Base-by-base conservation (phyloP, 2,113 vertebrate species). In the Brienomyrus longianalis region DNA sequence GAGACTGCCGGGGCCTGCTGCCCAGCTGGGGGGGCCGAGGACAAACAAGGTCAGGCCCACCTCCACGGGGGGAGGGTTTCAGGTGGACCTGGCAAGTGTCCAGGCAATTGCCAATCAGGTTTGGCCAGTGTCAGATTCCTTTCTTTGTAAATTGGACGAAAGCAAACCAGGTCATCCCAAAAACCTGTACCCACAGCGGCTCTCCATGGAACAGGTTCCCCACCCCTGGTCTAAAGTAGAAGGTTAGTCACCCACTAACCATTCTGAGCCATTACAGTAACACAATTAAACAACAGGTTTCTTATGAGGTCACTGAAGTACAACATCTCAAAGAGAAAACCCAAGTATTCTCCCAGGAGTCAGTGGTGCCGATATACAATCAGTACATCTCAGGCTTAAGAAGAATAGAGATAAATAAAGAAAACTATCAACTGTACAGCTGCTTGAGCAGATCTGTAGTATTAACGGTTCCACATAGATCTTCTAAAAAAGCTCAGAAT, bases 1-100 rank as follows among this genome's bases (percentile, higher is more conserved):
- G 97, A 96, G 92, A 98, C 94, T 1, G 97, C 96, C 0, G 97
- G 97, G 87, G 94, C 96, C 92, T 97, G 96, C 43, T 95, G 96
- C 45, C 95, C 96, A 95, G 93, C 1, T 80, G 92, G 51, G 87
- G 88, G 6, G 23, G 19, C 7, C 5, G 84, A 45, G 27, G 52
- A 35, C n/a, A 56, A 35, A 21, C 9, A 15, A 21, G 31, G 35
- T 39, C 27, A 56, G 10, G 31, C 10, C n/a, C 11, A 6, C 1
- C 2, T 54, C 48, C 77, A 23, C 0, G 11, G 39, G 74, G 35
- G 35, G 35, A 77, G 27, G 13, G 35, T 1, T 10, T 27, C 1
- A 7, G 1, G 6, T 56, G 85, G 19, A 21, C 74, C 74, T 35
- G 27, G 51, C 50, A 4, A 6, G 17, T 21, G 52, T 15, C 48